phyloP scores from a whole-genome alignment of 2,888 invertebrate species.

The Acrocyrtus sp. region DNA sequence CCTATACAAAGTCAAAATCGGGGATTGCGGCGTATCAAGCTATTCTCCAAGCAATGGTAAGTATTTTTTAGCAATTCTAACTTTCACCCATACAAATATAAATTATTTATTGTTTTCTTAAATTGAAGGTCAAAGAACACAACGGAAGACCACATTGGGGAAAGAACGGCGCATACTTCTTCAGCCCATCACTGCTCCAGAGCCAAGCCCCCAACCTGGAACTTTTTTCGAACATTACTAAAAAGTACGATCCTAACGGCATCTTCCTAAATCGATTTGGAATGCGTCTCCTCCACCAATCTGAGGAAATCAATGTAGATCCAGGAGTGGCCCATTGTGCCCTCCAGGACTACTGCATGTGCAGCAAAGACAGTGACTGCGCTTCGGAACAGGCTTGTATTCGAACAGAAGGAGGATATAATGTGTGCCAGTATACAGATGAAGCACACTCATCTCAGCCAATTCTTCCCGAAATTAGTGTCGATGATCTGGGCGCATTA shows the following conservation, averaged over 20 bases:
- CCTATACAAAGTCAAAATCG: constrained; percentile 8
- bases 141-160: constrained; percentile 45
- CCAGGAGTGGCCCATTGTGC: constrained; percentile 26
- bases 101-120: neutral
- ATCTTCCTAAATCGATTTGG: constrained; percentile 47
- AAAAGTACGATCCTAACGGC: constrained; percentile 37
- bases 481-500: too few species aligned
- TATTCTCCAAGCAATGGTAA: constrained; percentile 29
- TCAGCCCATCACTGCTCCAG: neutral
- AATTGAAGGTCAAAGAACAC: neutral
- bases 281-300: constrained; percentile 6
- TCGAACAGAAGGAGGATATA: too few species aligned
- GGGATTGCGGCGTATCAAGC: constrained; percentile 38
- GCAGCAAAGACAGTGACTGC: constrained; percentile 21
- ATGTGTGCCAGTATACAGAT: too few species aligned
- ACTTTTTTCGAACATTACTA: constrained; percentile 3
- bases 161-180: constrained; percentile 31
- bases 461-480: too few species aligned
- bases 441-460: too few species aligned
- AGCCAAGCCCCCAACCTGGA: neutral
- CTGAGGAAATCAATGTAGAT: constrained; percentile 7
- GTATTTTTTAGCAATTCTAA: neutral
- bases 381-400: too few species aligned
- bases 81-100: neutral
- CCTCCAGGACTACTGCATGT: constrained; percentile 38